Conservation (phyloP, 2,797 vertebrate genomes). For the Ctenopoma kingsleyae region DNA sequence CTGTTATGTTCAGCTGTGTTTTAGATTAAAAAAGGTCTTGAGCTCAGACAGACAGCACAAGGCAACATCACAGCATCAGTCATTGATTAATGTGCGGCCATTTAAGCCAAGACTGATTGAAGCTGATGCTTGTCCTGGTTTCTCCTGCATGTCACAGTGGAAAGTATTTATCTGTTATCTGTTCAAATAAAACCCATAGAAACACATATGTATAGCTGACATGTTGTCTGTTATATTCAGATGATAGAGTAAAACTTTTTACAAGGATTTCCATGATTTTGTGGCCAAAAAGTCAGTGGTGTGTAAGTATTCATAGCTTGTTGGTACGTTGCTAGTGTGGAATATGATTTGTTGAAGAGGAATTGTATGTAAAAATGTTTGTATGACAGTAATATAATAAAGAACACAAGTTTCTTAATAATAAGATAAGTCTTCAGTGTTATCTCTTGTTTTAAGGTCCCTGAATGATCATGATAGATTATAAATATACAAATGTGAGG, state of each 20-base stretch:
- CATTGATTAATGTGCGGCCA: slow-evolving; percentile 10
- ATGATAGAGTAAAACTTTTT: neutral
- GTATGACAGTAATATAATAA: neutral
- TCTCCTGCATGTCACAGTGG: neutral
- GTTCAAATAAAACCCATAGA: neutral
- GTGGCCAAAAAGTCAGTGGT: neutral
- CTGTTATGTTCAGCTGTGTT: slow-evolving; percentile 2
- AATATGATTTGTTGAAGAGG: neutral
- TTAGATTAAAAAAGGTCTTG: neutral
- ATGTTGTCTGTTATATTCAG: neutral
- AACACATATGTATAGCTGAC: neutral
- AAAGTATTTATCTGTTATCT: neutral
- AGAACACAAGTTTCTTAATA: too few species aligned
- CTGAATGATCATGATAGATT: neutral
- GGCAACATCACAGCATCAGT: slow-evolving; percentile 14
- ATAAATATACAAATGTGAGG: neutral
- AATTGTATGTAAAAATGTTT: neutral
- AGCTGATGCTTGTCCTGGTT: slow-evolving; percentile 14
- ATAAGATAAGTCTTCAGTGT: too few species aligned
- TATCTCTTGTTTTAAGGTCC: neutral
- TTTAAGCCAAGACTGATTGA: slow-evolving; percentile 21
- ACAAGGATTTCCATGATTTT: too few species aligned
- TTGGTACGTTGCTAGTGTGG: neutral
- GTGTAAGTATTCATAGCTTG: slow-evolving; percentile 1
- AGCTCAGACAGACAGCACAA: neutral